A percentile compares a stretch with the other conserved stretches of the same genome.
Evolutionary conservation across 1,140 invertebrate genomes (phyloP).

Genomic region (Elysia chlorotica): DNA sequence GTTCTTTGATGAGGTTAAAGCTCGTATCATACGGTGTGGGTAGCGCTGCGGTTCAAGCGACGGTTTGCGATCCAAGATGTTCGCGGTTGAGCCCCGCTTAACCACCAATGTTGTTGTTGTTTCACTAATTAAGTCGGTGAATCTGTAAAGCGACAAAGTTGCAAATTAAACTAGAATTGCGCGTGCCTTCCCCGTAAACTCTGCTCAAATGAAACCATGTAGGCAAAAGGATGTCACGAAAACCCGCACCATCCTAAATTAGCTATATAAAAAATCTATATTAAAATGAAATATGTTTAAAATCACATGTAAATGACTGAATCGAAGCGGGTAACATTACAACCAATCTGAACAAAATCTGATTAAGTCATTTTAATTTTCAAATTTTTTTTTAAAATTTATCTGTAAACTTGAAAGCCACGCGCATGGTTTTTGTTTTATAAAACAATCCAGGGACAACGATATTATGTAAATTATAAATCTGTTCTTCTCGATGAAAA

Average conservation of each 20-base stretch:
- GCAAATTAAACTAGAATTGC: too few relatives aligned
- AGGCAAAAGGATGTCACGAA: too few relatives aligned
- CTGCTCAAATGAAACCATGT: too few relatives aligned
- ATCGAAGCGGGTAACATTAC: too few relatives aligned
- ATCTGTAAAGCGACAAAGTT: neutral
- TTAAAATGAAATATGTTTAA: too few relatives aligned
- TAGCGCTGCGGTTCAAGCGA: neutral
- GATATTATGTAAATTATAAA: neutral
- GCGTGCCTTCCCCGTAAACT: too few relatives aligned
- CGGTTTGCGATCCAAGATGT: neutral
- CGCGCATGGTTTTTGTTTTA: neutral
- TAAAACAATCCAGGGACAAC: neutral
- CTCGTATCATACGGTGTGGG: neutral
- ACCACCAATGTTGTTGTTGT: neutral
- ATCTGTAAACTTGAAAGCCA: neutral
- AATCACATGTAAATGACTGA: too few relatives aligned
- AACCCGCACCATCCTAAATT: too few relatives aligned
- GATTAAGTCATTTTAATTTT: neutral
- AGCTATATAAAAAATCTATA: too few relatives aligned
- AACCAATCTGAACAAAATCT: too few relatives aligned
- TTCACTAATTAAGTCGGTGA: neutral
- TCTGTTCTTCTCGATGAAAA: neutral
- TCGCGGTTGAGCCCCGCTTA: neutral
- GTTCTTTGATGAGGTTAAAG: conserved; percentile 49
- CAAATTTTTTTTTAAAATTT: neutral